Base-by-base conservation (phyloP, 1,140 invertebrate species). In the Bombus huntii region DNA sequence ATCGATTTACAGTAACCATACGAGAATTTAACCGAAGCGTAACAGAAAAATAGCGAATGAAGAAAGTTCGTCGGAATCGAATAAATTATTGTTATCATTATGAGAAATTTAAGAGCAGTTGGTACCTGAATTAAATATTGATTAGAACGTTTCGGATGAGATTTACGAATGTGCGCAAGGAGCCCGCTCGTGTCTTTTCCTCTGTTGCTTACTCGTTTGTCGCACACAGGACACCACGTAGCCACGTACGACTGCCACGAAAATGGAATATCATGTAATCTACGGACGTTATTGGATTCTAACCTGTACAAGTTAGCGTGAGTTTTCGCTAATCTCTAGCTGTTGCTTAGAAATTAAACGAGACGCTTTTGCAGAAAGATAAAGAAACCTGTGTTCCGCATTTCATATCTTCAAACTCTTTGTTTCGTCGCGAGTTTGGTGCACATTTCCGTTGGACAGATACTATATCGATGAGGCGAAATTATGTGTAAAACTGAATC, bases 221-320 rank as follows among this genome's bases (percentile, higher is more conserved):
- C 89, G 68, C 87, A 90, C 22, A 90, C 76, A 37, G 81, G 89
- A 65, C 87, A 91, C 90, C 90, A 90, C 10, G 83, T 91, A 44
- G 86, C 74, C 44, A 37, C 53, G 44, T 59, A 72, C n/a, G 80
- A 47, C 88, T 89, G 25, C 1, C 28, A 87, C 13, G 31, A 47
- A 44, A 70, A 47, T 15, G n/a, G 25, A 59, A 57, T 42, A 57
- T 57, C 31, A 80, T 34, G 31, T 79, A 57, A 71, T 18, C 1
- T 22, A 53, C 25, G 8, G 8, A 44, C 25, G 31, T 76, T 12
- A 68, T 59, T 34, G 18, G 34, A 42, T 34, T 76, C 59, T 83
- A 83, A 83, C 72, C 81, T 83, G 0, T 31, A 28, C 73, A 42
- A 73, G 10, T 44, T 39, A 62, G 22, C 37, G 13, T 2, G 25